Percentiles rank a stretch among this genome's conserved stretches.
phyloP scores from a whole-genome alignment of 1,140 invertebrate species.

The Drosophila fuyamai region DNA sequence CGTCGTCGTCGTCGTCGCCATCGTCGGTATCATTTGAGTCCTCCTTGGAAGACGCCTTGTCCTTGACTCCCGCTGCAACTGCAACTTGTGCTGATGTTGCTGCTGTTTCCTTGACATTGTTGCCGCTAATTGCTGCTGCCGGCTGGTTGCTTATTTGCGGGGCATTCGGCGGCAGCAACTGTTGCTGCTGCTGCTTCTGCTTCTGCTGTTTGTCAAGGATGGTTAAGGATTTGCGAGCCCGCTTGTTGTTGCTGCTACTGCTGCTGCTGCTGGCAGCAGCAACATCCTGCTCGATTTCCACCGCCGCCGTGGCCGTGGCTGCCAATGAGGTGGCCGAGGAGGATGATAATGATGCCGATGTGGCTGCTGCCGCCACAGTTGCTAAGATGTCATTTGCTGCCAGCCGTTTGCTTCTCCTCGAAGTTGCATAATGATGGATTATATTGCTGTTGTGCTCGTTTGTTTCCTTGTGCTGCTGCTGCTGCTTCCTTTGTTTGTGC shows the following conservation, averaged over 20 bases:
- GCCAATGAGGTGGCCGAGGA: slow-evolving; percentile 26
- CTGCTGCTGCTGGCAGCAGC: slow-evolving; percentile 12
- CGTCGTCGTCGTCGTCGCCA: slow-evolving; percentile 31
- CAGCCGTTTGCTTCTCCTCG: slow-evolving; percentile 64
- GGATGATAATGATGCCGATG: slow-evolving; percentile 38
- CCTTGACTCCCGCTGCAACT: slow-evolving; percentile 36
- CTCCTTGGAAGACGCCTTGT: slow-evolving; percentile 39
- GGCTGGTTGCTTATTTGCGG: slow-evolving; percentile 81
- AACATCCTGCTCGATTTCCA: slow-evolving; percentile 43
- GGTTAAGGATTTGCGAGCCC: slow-evolving; percentile 72
- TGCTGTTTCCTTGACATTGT: slow-evolving; percentile 50
- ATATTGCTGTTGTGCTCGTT: slow-evolving; percentile 65
- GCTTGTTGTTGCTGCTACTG: slow-evolving; percentile 38
- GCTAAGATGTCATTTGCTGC: slow-evolving; percentile 66
- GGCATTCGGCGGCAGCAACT: slow-evolving; percentile 67
- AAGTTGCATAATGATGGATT: slow-evolving; percentile 80
- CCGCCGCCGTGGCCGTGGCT: slow-evolving; percentile 20
- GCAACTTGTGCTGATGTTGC: slow-evolving; percentile 18
- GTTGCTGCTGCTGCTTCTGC: slow-evolving; percentile 35
- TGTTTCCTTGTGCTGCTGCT: slow-evolving; percentile 25
- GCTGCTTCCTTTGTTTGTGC: slow-evolving; percentile 57
- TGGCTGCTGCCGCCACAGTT: slow-evolving; percentile 44
- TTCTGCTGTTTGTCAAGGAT: slow-evolving; percentile 45
- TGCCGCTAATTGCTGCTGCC: slow-evolving; percentile 58
- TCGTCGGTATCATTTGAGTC: slow-evolving; percentile 18